These are phyloP conservation scores for Rostratula benghalensis DNA, from an alignment of 2,113 vertebrate genomes.

Conservation along the genomic window DNA sequence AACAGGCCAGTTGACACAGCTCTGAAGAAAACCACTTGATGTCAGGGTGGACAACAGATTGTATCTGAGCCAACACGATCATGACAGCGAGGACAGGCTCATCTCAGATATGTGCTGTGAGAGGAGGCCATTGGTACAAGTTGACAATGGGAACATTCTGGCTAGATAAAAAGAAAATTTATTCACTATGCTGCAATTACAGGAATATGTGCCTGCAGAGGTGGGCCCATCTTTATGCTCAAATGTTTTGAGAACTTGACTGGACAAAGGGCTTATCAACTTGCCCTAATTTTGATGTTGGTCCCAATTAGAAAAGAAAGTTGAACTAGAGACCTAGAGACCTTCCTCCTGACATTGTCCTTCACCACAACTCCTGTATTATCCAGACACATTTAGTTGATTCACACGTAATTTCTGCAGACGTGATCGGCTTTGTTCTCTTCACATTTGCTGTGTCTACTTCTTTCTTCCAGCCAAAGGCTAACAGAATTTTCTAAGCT, in stretches of 20 bases:
- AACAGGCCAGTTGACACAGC: background rate
- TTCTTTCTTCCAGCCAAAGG: background rate
- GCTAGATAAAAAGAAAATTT: background rate
- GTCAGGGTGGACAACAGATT: background rate
- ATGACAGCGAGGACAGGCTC: background rate
- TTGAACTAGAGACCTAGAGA: background rate
- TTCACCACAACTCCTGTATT: background rate
- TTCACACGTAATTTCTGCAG: background rate
- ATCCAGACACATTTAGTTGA: background rate
- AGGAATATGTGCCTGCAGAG: fast-evolving
- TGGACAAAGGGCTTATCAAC: background rate
- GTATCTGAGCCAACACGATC: background rate
- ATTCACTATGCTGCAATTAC: background rate
- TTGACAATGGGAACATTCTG: background rate
- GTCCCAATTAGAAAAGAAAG: background rate
- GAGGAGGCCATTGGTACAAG: background rate
- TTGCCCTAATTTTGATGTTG: background rate
- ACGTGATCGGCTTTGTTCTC: background rate
- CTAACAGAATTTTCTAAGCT: background rate
- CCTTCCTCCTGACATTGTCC: background rate
- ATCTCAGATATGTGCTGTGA: background rate
- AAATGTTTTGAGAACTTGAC: background rate
- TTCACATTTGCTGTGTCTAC: background rate
- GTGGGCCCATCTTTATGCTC: fast-evolving
- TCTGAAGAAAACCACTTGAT: background rate